Evolutionary conservation across 2,888 invertebrate species (phyloP).

Genomic region (Phytoseiulus persimilis): DNA sequence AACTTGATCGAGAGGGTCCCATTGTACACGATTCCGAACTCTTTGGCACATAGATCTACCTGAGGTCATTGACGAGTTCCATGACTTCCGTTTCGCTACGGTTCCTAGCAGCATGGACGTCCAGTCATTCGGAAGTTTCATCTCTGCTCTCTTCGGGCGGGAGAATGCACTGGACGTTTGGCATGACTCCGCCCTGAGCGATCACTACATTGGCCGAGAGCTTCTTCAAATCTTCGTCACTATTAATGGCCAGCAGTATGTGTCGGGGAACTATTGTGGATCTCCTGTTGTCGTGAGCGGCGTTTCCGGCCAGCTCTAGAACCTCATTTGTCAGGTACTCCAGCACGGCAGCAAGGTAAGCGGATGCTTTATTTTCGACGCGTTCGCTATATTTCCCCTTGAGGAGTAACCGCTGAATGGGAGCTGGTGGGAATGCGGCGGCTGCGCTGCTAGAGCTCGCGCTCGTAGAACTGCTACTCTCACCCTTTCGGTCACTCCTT

Average conservation of each 20-base stretch:
- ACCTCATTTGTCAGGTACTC: conserved; percentile 64
- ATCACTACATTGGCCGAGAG: conserved; percentile 69
- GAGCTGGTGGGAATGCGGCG: conserved; percentile 48
- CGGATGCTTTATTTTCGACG: conserved; percentile 49
- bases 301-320: conserved; percentile 59
- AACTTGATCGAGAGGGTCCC: no score
- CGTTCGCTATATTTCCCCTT: conserved; percentile 53
- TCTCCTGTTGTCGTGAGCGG: conserved; percentile 61
- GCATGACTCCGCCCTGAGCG: conserved; percentile 73
- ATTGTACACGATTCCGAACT: no score
- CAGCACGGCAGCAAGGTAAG: conserved; percentile 53
- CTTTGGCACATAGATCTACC: no score
- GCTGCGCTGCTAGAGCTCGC: conserved; percentile 51
- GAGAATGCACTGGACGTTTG: conserved; percentile 66
- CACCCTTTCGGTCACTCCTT: conserved; percentile 52
- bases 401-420: conserved; percentile 48
- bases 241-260: conserved; percentile 67
- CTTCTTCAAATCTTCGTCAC: conserved; percentile 72
- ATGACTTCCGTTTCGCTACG: no score
- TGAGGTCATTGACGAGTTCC: no score
- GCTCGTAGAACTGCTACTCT: conserved; percentile 53
- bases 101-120: no score
- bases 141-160: conserved; percentile 62
- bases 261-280: conserved; percentile 67
- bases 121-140: conserved; percentile 40